Base-by-base conservation (phyloP, 53 echinoderm and acorn worm species). In the Hippasteria phrygiana region DNA sequence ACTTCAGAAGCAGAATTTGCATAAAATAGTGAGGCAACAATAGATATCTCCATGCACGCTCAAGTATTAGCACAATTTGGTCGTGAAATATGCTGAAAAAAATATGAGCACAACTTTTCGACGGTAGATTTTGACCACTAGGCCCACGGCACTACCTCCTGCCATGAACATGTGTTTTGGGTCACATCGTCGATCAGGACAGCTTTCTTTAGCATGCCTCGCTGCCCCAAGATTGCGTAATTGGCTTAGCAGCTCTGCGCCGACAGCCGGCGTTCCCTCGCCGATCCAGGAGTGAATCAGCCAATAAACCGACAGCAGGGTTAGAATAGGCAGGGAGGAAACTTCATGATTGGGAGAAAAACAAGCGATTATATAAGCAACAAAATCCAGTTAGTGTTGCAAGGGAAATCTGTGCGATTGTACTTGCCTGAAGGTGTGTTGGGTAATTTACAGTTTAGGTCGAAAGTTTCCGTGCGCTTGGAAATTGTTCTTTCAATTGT, bases 221-320 rank as follows among this genome's bases (percentile, higher is more conserved):
- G 35, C 39, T 43, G 5, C 81, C 66, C 42, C 34, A 46, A 18
- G 28, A 40, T 42, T 43, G 14, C 18, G 29, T 81, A 81, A 81
- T 81, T 64, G 81, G 81, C 65, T 81, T 81, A 43, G 41, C 32
- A 16, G 12, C 41, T 31, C 66, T 20, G 18, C 0, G 81, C 81
- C 81, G 66, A 81, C 81, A 81, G 42, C 43, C 31, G 38, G 22
- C 4, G 18, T 28, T 34, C 35, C 62, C 33, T 79, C 62, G 34
- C 50, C 5, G 59, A 26, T 59, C 59, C 59, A 0, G 59, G 59
- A 59, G 6, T 18, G 4, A 24, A 26, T 18, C 59, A 59, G 20
- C 4, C 3, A 24, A 12, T 1, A n/a, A n/a, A n/a, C n/a, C n/a
- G n/a, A n/a, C n/a, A n/a, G n/a, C n/a, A n/a, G n/a, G n/a, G n/a